A percentile compares a stretch with the other conserved stretches of the same genome.
Evolutionary conservation across 2,888 invertebrate species (phyloP).

Genomic region (Thereva unica): DNA sequence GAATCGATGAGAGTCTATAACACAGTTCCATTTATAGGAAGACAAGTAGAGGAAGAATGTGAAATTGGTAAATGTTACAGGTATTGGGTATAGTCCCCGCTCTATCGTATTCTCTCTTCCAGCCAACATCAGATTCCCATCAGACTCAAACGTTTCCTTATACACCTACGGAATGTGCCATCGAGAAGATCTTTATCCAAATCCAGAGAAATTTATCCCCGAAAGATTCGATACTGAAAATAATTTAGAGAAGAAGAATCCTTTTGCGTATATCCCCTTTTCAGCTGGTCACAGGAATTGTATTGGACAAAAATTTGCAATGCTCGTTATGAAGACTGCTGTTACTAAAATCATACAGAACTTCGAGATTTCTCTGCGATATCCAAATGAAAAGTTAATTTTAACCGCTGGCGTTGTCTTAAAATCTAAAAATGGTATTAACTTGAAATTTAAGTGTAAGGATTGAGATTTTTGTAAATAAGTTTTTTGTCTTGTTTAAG

Average conservation of each 20-base stretch:
- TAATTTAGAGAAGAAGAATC: slow-evolving; percentile 41
- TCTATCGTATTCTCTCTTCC: background rate
- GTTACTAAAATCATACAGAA: slow-evolving; percentile 40
- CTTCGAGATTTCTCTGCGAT: slow-evolving; percentile 38
- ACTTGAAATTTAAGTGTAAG: slow-evolving; percentile 29
- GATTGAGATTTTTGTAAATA: too few relatives aligned
- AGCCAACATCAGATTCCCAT: slow-evolving; percentile 17
- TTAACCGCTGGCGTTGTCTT: slow-evolving; percentile 39
- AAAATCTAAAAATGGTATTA: slow-evolving; percentile 42
- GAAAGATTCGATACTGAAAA: slow-evolving; percentile 41
- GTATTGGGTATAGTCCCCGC: too few relatives aligned
- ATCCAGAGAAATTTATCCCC: slow-evolving; percentile 44
- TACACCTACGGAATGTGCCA: slow-evolving; percentile 31
- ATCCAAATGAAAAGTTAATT: slow-evolving; percentile 38
- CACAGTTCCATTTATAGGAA: slow-evolving; percentile 38
- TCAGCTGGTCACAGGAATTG: slow-evolving; percentile 44
- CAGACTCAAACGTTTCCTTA: slow-evolving; percentile 15
- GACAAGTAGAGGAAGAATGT: slow-evolving; percentile 27
- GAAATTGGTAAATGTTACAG: slow-evolving; percentile 16
- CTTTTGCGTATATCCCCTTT: slow-evolving; percentile 44
- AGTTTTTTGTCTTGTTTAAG: too few relatives aligned
- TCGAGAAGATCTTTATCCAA: slow-evolving; percentile 39
- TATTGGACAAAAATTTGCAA: slow-evolving; percentile 45
- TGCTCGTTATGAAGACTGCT: slow-evolving; percentile 43
- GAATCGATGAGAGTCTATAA: slow-evolving; percentile 40